Evolutionary conservation across 2,113 vertebrate genomes (phyloP), one percentile per base, ranked within the genome.

Genomic region (Salvelinus fontinalis): DNA sequence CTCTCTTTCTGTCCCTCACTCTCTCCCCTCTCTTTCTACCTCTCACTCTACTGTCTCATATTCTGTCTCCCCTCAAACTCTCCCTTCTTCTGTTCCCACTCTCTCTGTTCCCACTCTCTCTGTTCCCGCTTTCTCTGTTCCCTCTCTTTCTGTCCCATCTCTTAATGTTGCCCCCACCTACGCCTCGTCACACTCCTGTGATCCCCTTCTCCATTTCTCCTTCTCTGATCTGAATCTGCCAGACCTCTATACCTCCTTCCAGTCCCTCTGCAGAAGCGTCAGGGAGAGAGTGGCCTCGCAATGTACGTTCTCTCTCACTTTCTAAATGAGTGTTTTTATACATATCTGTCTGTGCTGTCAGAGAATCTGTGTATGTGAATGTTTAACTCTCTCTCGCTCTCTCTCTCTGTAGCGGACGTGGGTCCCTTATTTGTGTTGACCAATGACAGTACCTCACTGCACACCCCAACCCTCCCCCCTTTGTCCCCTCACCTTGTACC

Each of bases 201-300:
- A 97, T 1, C 94, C 84, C 8, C 51, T 94, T 54, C 93, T 96
- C 83, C 95, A 96, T 27, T 98, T 98, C 90, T 96, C 97, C 92
- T 99, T 98, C 70, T 94, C 97, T 0, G 97, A 97, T 91, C 92
- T 97, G 86, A 97, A 95, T 86, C 93, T 98, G 71, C 97, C 97
- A 62, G 97, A 99, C 84, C 89, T 99, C 74, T 98, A 96, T 75
- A 95, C 95, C 78, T 99, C 97, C 75, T 99, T 98, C 92, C 96
- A 97, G 80, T 98, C 96, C 70, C 95, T 99, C 73, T 95, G 95
- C 90, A 96, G 94, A 88, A 97, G 95, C 13, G 95, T 99, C 94
- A 94, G 96, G 75, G 97, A 96, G 88, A 94, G 95, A 82, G 95
- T 95, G 16, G 93, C 95, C 49, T 96, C 97, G 13, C 94, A 96